A percentile compares a stretch with the other conserved stretches of the same genome.
Conservation (phyloP, 2,113 vertebrate genomes). For the Sylvietta virens region DNA sequence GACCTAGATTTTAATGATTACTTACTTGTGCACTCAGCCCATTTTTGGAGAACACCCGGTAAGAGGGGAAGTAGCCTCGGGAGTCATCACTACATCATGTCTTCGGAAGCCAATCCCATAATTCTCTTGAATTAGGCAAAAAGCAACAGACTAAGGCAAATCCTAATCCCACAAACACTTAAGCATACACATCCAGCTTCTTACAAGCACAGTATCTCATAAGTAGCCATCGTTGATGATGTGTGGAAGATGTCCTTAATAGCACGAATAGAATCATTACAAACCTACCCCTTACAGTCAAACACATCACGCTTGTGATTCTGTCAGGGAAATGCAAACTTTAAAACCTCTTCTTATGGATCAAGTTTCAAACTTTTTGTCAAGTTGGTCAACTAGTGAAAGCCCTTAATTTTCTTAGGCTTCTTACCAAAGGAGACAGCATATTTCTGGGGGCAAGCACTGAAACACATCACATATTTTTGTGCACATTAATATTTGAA, state of each 20-base stretch:
- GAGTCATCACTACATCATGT: background rate
- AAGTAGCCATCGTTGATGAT: background rate
- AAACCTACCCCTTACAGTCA: background rate
- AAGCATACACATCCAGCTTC: background rate
- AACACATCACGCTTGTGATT: background rate
- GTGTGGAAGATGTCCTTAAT: background rate
- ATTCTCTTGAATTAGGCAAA: background rate
- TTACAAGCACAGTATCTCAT: background rate
- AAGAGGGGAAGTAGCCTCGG: background rate
- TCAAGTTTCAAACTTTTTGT: background rate
- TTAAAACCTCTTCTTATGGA: background rate
- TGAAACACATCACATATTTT: background rate
- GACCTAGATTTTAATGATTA: background rate
- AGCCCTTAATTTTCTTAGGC: background rate
- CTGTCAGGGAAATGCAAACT: background rate
- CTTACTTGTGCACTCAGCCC: background rate
- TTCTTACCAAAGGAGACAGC: background rate
- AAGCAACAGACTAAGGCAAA: background rate
- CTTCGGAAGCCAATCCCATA: background rate
- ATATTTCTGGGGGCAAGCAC: background rate
- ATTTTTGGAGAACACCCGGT: background rate
- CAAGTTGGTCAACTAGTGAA: background rate
- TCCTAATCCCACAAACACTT: background rate
- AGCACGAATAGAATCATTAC: background rate
- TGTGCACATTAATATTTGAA: background rate